A percentile compares a stretch with the other conserved stretches of the same genome.
These are phyloP conservation scores for Drosophila sordidapex DNA, from an alignment of 2,888 invertebrate species.

Conservation along the genomic window DNA sequence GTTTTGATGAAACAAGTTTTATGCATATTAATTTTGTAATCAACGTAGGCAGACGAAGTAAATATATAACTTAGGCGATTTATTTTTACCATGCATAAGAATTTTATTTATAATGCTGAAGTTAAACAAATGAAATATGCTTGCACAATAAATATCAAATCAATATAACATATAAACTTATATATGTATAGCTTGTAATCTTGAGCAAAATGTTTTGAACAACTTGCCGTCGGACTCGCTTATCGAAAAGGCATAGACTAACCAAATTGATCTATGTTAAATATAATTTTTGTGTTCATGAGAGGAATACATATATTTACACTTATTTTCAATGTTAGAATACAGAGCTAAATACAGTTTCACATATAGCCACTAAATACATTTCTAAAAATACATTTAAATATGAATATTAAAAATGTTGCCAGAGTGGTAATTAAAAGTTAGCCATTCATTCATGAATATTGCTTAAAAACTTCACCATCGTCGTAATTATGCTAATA, in stretches of 20 bases:
- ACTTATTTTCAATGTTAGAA: background rate
- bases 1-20: slow-evolving; percentile 38
- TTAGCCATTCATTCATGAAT: background rate
- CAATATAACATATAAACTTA: background rate
- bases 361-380: background rate
- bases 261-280: background rate
- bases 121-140: background rate
- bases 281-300: background rate
- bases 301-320: background rate
- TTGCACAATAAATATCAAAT: background rate
- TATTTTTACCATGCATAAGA: background rate
- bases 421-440: background rate
- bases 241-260: background rate
- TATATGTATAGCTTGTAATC: background rate
- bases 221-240: background rate
- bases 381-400: background rate
- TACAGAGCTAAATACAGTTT: background rate
- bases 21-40: slow-evolving; percentile 38
- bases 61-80: slow-evolving; percentile 2
- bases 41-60: background rate
- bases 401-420: background rate
- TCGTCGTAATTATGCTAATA: slow-evolving; percentile 3
- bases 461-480: background rate
- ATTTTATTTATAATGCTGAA: background rate
- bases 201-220: slow-evolving; percentile 2